phyloP scores from a whole-genome alignment of 1,140 invertebrate species.

The Gonioctena quinquepunctata region DNA sequence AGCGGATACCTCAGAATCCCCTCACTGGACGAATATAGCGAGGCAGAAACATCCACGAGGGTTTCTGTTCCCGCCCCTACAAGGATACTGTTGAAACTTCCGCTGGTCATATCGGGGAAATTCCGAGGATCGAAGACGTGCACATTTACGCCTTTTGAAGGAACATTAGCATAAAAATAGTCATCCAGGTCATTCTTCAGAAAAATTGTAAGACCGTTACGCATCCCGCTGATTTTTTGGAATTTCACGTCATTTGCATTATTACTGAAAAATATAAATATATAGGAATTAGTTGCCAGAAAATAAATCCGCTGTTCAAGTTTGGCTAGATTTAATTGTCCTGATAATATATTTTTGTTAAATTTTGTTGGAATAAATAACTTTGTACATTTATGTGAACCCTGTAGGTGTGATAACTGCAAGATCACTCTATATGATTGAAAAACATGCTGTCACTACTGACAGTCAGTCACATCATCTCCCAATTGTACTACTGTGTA shows the following conservation, averaged over 20 bases:
- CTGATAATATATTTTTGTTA: no score
- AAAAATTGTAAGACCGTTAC: background rate
- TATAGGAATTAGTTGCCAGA: no score
- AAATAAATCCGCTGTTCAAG: no score
- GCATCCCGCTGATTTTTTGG: background rate
- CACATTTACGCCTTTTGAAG: background rate
- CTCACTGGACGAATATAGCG: background rate
- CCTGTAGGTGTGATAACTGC: no score
- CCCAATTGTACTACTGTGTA: no score
- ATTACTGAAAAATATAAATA: no score
- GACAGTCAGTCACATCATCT: no score
- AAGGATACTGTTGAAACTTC: background rate
- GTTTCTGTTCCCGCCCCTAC: background rate
- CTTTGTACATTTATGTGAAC: no score
- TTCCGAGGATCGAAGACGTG: background rate
- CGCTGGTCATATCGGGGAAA: background rate
- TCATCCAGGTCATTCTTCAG: constrained; percentile 1
- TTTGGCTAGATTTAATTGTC: no score
- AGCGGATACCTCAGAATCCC: background rate
- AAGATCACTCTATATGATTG: no score
- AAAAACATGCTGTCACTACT: no score
- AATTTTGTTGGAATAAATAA: no score
- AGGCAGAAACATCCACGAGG: background rate
- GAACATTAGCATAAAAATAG: constrained; percentile 15
- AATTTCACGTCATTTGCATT: constrained; percentile 7